A percentile compares a stretch with the other conserved stretches of the same genome.
These are phyloP conservation scores for Hemiscyllium ocellatum DNA, from an alignment of 2,113 vertebrate genomes.

Conservation along the genomic window DNA sequence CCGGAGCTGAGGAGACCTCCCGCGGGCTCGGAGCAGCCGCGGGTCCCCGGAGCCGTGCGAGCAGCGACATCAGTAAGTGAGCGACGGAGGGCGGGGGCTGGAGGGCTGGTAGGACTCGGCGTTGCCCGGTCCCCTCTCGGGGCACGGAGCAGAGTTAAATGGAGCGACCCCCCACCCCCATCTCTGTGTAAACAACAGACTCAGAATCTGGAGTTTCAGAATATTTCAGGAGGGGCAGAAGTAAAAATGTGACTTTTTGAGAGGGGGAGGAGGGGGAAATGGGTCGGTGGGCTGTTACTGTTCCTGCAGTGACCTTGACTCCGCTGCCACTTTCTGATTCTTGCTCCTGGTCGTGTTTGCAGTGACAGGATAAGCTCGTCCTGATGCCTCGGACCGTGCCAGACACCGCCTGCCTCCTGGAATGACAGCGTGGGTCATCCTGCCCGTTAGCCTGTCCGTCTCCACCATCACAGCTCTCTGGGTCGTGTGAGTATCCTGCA, in stretches of 20 bases:
- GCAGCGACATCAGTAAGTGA: not conserved
- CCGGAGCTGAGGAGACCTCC: not conserved
- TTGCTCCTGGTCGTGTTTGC: not conserved
- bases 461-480: conserved; percentile 31
- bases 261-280: not conserved
- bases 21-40: not conserved
- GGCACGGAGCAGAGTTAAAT: not conserved
- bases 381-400: not conserved
- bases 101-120: not conserved
- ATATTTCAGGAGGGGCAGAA: not conserved
- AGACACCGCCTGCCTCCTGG: not conserved
- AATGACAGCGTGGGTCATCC: conserved; percentile 36
- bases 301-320: not conserved
- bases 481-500: conserved; percentile 29
- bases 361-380: not conserved
- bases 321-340: not conserved
- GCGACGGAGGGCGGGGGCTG: not conserved
- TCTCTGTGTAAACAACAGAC: not conserved
- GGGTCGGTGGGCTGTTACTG: not conserved
- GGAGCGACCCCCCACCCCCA: not conserved
- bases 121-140: not conserved
- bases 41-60: not conserved
- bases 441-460: conserved; percentile 26
- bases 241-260: not conserved
- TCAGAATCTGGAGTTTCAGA: not conserved